Evolutionary conservation across 2,797 vertebrate species (phyloP), one percentile per base, ranked within the genome.

Genomic region (Sitta carolinensis): DNA sequence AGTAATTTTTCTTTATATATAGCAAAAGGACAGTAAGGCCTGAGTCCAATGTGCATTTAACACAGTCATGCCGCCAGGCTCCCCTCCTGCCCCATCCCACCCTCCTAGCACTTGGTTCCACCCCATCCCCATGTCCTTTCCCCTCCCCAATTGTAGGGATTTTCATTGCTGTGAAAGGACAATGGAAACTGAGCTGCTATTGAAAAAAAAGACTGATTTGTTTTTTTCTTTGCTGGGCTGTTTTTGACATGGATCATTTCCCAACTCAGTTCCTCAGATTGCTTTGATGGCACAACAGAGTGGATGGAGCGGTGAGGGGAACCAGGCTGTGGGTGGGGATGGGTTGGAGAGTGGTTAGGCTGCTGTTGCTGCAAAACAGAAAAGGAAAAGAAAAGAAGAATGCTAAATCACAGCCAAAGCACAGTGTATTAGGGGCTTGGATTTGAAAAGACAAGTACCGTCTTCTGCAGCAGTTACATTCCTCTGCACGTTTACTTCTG

Each of bases 381-480:
- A 89, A 69, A 83, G 51, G 19, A 29, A 38, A 26, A 26, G 36
- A 59, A 78, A 87, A 58, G 43, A 66, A 50, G 17, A 11, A 70
- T 1, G 2, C 52, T 67, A 85, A 79, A 67, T 87, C 45, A 45
- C 81, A 85, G 89, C 81, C 84, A 87, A 87, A 93, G 42, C 5
- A 0, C 63, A 63, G n/a, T 74, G 23, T 84, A 80, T 87, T 87
- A 87, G 84, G n/a, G 42, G 36, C 42, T 94, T 95, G 89, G 64
- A 79, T 89, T 77, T 92, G 84, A 93, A 91, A 94, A 95, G 52
- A 72, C 78, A 82, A 79, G 55, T 89, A 70, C 52, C 1, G 1
- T 89, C 72, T 93, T 80, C 78, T 93, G 84, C 61, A 83, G 45
- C 1, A 7, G 74, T 89, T 94, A 63, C 91, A 80, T 95, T 96